Evolutionary conservation across 2,113 vertebrate genomes (phyloP), one percentile per base, ranked within the genome.

Genomic region (Mesitornis unicolor): DNA sequence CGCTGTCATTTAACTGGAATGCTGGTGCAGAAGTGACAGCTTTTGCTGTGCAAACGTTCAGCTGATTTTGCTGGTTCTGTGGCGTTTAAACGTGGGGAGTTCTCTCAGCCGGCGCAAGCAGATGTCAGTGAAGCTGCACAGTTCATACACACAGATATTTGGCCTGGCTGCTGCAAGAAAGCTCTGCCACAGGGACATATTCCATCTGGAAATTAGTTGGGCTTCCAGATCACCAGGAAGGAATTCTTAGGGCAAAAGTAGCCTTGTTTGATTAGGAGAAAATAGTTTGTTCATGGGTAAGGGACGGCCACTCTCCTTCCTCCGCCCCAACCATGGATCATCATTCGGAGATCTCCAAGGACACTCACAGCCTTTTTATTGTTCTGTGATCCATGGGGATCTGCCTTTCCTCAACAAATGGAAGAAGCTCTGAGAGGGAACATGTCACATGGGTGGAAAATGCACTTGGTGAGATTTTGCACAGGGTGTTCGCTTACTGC

Each of bases 251-350:
- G 17, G 28, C 14, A 60, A 59, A 92, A 93, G 16, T 51, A 43
- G 21, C 9, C 7, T 38, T 42, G 14, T 60, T 76, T 0, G 0
- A 10, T 56, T 67, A 69, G 71, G 15, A 16, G 18, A 43, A 94
- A 64, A 40, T 26, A 75, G 45, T 59, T 70, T 38, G 11, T 45
- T 83, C 53, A 10, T 45, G 35, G 26, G 18, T 26, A 2, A 7
- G 6, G n/a, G 20, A 60, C 9, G 28, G 10, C 24, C 43, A 13
- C 20, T 78, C 9, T 84, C 17, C 47, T 65, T 61, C 36, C 9
- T 69, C 26, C 18, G 89, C 26, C 16, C 19, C 33, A 54, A 0
- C 12, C 1, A 1, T 7, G 24, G 22, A 12, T 74, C 42, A 11
- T 43, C n/a, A 38, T 63, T 80, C 0, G 1, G 33, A 53, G 28